Base-by-base conservation (phyloP, 1,140 invertebrate genomes). In the Ceratina japonica region DNA sequence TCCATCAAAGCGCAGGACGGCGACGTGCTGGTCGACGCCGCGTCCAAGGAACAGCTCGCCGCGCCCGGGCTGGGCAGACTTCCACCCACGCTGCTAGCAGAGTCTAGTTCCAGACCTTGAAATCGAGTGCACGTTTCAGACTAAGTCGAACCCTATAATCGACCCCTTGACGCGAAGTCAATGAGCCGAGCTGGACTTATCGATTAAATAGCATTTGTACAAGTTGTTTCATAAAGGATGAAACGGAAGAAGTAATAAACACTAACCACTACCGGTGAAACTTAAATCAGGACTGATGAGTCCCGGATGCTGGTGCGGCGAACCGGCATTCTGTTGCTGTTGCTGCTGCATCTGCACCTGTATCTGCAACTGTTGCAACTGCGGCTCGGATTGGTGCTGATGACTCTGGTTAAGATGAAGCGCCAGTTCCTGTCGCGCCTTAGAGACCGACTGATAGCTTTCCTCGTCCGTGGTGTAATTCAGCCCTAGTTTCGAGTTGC, bases 31-130 rank as follows among this genome's bases (percentile, higher is more conserved):
- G 93, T 94, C 91, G 89, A 93, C 85, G 92, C 91, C 85, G 84
- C 94, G 75, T 96, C 95, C 85, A 96, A 87, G 0, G 95, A 95
- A 90, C 95, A 95, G 88, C 95, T 95, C 2, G 94, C 94, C 22
- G 92, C 93, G 70, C 95, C 94, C 0, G 96, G 96, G 65, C 96
- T 96, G 0, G 96, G 96, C 64, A 97, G 90, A 64, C 96, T 97
- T 87, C 96, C 95, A 44, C 93, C 93, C 0, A 91, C 89, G 82
- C 95, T 96, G 52, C 95, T 96, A 52, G 95, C 95, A 12, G 95
- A 96, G 87, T 96, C 96, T 77, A 96, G 89, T 85, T 96, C 95
- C 85, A 96, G 87, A 8, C 93, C 94, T 92, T 58, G 7, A 31
- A 79, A 86, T 54, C 2, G 70, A 7, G 27, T 12, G 15, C 66